Conservation (phyloP, 2,888 invertebrate genomes). For the Melieria omissa region DNA sequence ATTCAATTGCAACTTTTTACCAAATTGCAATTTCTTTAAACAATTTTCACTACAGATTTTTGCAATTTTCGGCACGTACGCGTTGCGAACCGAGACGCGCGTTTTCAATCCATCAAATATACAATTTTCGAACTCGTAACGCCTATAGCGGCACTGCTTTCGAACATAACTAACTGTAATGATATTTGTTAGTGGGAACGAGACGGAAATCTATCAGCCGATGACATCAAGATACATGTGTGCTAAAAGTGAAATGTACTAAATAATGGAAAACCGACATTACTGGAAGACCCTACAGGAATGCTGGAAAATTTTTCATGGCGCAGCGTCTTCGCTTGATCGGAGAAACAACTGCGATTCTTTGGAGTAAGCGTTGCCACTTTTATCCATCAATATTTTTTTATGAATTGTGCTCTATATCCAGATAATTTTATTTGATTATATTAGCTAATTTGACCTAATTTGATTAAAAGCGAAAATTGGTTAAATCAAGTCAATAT, state of each 20-base stretch:
- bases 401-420: too few relatives aligned
- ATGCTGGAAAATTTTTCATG: neutral
- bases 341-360: too few relatives aligned
- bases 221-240: conserved; percentile 47
- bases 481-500: too few relatives aligned
- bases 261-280: too few relatives aligned
- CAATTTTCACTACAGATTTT: conserved; percentile 59
- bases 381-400: too few relatives aligned
- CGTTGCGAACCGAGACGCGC: conserved; percentile 64
- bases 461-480: too few relatives aligned
- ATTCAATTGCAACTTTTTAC: conserved; percentile 52
- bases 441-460: too few relatives aligned
- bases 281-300: neutral
- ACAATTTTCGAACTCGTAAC: conserved; percentile 59
- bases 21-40: conserved; percentile 54
- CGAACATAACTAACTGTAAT: neutral
- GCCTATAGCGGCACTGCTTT: conserved; percentile 34
- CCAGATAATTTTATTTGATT: too few relatives aligned
- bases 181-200: conserved; percentile 44
- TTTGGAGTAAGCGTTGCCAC: too few relatives aligned
- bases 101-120: conserved; percentile 66
- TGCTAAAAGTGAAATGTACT: conserved; percentile 43
- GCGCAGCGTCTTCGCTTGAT: too few relatives aligned
- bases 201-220: conserved; percentile 36
- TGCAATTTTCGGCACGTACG: conserved; percentile 61